Base-by-base conservation (phyloP, 1,140 invertebrate species). In the Drosophila azteca region DNA sequence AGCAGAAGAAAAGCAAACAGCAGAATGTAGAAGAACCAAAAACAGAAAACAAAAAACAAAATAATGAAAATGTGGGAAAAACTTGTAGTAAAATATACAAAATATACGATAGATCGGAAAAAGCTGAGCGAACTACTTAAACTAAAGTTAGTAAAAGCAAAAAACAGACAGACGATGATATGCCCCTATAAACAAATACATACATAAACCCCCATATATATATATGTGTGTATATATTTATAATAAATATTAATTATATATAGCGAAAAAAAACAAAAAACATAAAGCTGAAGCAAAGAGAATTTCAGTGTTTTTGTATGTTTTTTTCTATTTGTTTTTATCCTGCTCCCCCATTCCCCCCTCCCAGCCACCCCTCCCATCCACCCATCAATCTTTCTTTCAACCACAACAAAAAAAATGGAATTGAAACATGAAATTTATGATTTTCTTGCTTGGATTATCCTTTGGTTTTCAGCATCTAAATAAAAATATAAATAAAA, bases 51-150 rank as follows among this genome's bases (percentile, higher is more conserved):
- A 58, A 68, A n/a, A 48, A 39, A 3, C n/a, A 22, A 45, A 61
- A 60, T 5, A 60, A 54, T 5, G 62, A 79, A 53, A 76, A 69
- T 53, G 63, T 53, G 63, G 45, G 74, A 50, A 64, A 79, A 88
- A 76, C 65, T 88, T 87, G 83, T 88, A 88, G 83, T 79, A 88
- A 88, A 88, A 88, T 88, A 88, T 88, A 89, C 83, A 85, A 39
- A 13, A 76, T 68, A 51, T 29, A 68, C 60, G 55, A 85, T 84
- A 81, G 83, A 88, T 74, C 83, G 80, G 73, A 82, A 39, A 31
- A 13, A 69, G 64, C 70, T 76, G 77, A 71, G 79, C 67, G 67
- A 70, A 70, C 67, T 70, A 84, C 63, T 75, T 73, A 69, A 61
- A 69, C 35, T 39, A 62, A 77, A 59, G 61, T 50, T 67, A 69